A percentile compares a stretch with the other conserved stretches of the same genome.
These are phyloP conservation scores for Psophia crepitans DNA, from an alignment of 2,113 vertebrate genomes.

Conservation along the genomic window DNA sequence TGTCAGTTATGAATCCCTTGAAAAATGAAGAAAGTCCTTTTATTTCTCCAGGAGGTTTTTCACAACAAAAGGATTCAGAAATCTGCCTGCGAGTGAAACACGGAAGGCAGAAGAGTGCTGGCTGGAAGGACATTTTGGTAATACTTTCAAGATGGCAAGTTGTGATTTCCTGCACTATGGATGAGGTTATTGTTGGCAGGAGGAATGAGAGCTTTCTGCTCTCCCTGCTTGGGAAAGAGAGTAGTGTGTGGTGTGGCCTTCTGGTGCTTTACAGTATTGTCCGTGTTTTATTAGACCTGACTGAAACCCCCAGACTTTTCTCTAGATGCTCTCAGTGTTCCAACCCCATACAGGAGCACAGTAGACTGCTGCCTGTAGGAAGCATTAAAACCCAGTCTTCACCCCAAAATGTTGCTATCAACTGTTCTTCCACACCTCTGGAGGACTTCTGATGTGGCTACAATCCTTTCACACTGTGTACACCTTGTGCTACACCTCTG, in stretches of 20 bases:
- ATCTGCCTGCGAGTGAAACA: fast-evolving
- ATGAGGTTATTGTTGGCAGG: neutral
- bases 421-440: neutral
- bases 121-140: neutral
- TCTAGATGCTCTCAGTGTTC: neutral
- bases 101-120: neutral
- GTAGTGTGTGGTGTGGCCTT: neutral
- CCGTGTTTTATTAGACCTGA: neutral
- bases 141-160: neutral
- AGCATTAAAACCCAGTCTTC: neutral
- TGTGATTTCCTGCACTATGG: neutral
- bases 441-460: neutral
- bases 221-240: neutral
- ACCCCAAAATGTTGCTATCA: neutral
- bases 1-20: neutral
- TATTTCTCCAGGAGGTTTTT: neutral
- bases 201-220: neutral
- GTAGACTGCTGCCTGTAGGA: neutral
- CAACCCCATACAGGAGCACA: neutral
- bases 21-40: neutral
- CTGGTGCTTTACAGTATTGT: neutral
- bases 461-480: neutral
- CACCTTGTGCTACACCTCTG: neutral
- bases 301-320: neutral
- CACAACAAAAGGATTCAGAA: neutral